These are phyloP conservation scores for Willowsia nigromaculata DNA, from an alignment of 2,888 invertebrate genomes.

Conservation along the genomic window DNA sequence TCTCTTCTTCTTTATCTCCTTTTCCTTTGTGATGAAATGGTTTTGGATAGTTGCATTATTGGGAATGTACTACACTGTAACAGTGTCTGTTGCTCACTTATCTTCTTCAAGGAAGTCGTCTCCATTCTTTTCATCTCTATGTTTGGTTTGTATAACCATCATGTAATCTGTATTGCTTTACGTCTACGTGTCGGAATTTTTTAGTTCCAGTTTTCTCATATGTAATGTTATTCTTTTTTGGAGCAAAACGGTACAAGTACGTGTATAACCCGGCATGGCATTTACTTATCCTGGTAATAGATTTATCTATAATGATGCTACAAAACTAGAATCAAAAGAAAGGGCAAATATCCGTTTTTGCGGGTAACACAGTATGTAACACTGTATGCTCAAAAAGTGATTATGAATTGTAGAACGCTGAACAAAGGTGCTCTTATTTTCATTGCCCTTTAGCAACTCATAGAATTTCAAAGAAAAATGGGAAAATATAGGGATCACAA, in stretches of 20 bases:
- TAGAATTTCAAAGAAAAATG: conserved; percentile 29
- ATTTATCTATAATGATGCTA: background rate
- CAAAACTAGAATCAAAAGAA: background rate
- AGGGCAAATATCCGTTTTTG: background rate
- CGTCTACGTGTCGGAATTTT: background rate
- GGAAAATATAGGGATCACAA: background rate
- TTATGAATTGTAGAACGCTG: background rate
- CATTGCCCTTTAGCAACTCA: conserved; percentile 28
- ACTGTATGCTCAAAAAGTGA: background rate
- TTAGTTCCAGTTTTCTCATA: background rate
- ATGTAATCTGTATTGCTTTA: conserved; percentile 34
- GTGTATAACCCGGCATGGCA: conserved; percentile 16
- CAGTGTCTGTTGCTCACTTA: conserved; percentile 39
- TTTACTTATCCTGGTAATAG: background rate
- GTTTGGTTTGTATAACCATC: background rate
- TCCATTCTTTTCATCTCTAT: conserved; percentile 4
- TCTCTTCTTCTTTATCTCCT: conserved; percentile 30
- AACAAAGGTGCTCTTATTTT: background rate
- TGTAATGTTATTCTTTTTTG: background rate
- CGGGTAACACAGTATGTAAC: background rate
- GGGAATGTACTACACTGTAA: conserved; percentile 1
- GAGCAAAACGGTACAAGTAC: background rate
- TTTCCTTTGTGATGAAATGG: conserved; percentile 28
- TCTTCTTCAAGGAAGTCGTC: background rate
- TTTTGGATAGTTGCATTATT: conserved; percentile 27